Evolutionary conservation across 2,113 vertebrate genomes (phyloP), one percentile per base, ranked within the genome.

Genomic region (Zosterops hypoxanthus): DNA sequence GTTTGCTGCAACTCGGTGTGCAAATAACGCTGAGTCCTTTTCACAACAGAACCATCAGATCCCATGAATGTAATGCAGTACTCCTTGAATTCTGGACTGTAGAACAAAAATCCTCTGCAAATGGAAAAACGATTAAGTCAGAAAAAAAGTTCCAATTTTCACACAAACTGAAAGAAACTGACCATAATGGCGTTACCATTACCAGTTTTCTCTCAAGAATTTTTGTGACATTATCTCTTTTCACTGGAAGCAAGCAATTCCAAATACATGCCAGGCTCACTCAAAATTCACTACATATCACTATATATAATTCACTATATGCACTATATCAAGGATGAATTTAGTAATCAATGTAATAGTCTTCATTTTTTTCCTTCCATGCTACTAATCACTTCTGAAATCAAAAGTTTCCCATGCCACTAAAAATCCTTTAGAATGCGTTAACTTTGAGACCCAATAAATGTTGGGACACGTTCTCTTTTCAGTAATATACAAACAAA

Each of bases 11-110:
- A 82, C 66, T 98, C 97, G 23, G 99, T 98, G 46, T 97, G 70
- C 79, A 99, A 97, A 79, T 98, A 99, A 61, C 98, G 98, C 92
- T 99, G 99, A 64, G 98, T 98, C 73, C 99, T 98, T 97, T 97
- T 99, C 82, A 99, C 99, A 76, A 99, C 99, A 10, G 99, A 98
- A 6, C 73, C 97, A 90, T 99, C 99, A 28, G 99, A 95, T 49
- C 99, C 99, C 98, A 99, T 94, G 95, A 99, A 99, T 44, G 98
- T 99, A 91, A 99, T 41, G 5, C 98, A 88, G 23, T 99, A 99
- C 61, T 98, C 93, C 70, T 97, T 97, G 71, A 99, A 97, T 94
- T 99, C 99, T n/a, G 92, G 97, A 97, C 97, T 98, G 92, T 97
- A 99, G 97, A 99, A 99, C 93, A 99, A 11, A 18, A 96, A 42